Base-by-base conservation (phyloP, 2,888 invertebrate species). In the Hypolimnas misippus region DNA sequence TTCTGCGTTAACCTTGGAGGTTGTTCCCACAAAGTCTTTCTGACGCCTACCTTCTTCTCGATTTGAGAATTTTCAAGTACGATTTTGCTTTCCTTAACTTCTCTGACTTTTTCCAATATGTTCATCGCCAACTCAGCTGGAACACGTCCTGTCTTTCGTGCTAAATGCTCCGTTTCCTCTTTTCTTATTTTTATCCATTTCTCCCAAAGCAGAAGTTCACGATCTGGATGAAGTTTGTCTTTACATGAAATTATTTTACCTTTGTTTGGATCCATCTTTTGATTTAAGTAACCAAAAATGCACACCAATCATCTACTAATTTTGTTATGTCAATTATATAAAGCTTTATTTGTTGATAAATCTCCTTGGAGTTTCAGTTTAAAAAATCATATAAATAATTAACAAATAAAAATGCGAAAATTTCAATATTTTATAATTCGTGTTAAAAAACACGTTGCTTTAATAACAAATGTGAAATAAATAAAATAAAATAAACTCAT, bases 121-220 rank as follows among this genome's bases (percentile, higher is more conserved):
- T 91, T 91, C 89, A 92, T 90, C 8, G 81, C 70, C 17, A 92
- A 72, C 59, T 91, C 89, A 0, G 68, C 81, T 38, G 89, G 84
- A 35, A 77, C 73, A 59, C 82, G 75, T 1, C 73, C 55, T 0
- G 81, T 74, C 46, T 65, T 74, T 50, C 76, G 67, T 0, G 76
- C 80, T 31, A 92, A 76, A 31, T 73, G 71, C 5, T 66, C 69
- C 0, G 78, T 79, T 70, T 90, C 90, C 3, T 84, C 82, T 69
- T 78, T 77, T 64, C 92, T 78, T 49, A 88, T 85, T 69, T 77
- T 73, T 65, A 87, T 77, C 90, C 91, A 91, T 76, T 85, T 83
- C 66, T 89, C 87, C 92, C 92, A 91, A 16, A 81, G 64, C 3
- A 84, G 65, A 40, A 92, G 70, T 67, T 87, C 87, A 21, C 71